A percentile compares a stretch with the other conserved stretches of the same genome.
phyloP scores from a whole-genome alignment of 2,797 vertebrate genomes.

The Cygnus olor region DNA sequence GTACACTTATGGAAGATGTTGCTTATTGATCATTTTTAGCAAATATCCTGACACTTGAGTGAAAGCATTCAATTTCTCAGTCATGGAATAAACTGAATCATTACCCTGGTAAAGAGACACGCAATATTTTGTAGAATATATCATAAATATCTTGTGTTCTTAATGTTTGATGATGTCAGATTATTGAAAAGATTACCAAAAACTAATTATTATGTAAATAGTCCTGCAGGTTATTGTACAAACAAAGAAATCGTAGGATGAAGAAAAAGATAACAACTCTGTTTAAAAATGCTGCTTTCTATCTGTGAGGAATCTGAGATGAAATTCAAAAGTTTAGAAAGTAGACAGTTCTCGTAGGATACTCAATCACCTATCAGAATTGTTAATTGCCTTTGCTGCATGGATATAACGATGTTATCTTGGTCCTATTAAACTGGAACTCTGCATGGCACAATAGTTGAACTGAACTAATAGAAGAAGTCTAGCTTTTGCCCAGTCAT shows the following conservation, averaged over 20 bases:
- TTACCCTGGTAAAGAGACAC: background rate
- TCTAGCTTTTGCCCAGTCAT: background rate
- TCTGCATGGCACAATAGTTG: background rate
- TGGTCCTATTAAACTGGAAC: background rate
- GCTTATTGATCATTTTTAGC: background rate
- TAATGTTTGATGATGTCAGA: background rate
- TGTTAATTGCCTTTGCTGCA: background rate
- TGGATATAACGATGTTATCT: background rate
- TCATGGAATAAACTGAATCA: background rate
- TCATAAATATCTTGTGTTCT: background rate
- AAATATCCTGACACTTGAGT: background rate
- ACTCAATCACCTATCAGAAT: background rate
- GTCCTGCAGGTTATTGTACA: background rate
- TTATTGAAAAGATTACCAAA: background rate
- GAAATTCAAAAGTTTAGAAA: background rate
- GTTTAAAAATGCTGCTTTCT: background rate
- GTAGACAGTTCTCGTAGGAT: rapidly evolving
- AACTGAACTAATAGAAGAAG: background rate
- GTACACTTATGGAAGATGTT: background rate
- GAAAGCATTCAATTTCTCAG: background rate
- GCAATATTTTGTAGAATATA: background rate
- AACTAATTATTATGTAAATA: background rate
- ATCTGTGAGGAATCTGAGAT: background rate
- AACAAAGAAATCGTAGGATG: background rate
- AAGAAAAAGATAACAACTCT: background rate